phyloP scores from a whole-genome alignment of 2,113 vertebrate species.

The Mastomys natalensis region DNA sequence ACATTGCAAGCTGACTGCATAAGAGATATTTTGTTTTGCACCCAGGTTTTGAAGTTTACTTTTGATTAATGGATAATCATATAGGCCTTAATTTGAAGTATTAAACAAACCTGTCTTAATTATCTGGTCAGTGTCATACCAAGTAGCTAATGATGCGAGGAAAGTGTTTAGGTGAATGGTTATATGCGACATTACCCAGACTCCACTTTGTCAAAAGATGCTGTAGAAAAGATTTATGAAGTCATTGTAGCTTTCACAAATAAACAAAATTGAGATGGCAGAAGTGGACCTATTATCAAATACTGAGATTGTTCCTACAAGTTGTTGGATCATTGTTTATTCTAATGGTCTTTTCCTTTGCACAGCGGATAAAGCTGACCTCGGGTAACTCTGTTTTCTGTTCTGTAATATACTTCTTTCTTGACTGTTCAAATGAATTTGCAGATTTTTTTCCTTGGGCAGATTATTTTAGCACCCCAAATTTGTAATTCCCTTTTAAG shows the following conservation, averaged over 20 bases:
- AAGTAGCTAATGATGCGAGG: slow-evolving; percentile 78
- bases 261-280: slow-evolving; percentile 60
- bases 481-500: slow-evolving; percentile 69
- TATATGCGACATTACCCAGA: slow-evolving; percentile 66
- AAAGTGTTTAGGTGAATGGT: slow-evolving; percentile 72
- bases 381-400: slow-evolving; percentile 73
- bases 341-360: slow-evolving; percentile 72
- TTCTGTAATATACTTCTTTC: slow-evolving; percentile 40
- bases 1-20: slow-evolving; percentile 66
- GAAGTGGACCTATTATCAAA: slow-evolving; percentile 65
- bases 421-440: slow-evolving; percentile 52
- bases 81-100: slow-evolving; percentile 75
- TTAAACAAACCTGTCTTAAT: slow-evolving; percentile 81
- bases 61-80: slow-evolving; percentile 81
- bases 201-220: slow-evolving; percentile 72
- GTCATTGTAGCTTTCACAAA: slow-evolving; percentile 68
- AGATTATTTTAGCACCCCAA: slow-evolving; percentile 67
- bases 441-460: slow-evolving; percentile 51
- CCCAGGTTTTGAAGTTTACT: slow-evolving; percentile 76
- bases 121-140: slow-evolving; percentile 82
- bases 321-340: slow-evolving; percentile 74
- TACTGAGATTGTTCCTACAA: slow-evolving; percentile 66
- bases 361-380: slow-evolving; percentile 65
- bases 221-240: slow-evolving; percentile 68
- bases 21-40: slow-evolving; percentile 62